A percentile compares a stretch with the other conserved stretches of the same genome.
Evolutionary conservation across 2,113 vertebrate species (phyloP).

Genomic region (Sander lucioperca): DNA sequence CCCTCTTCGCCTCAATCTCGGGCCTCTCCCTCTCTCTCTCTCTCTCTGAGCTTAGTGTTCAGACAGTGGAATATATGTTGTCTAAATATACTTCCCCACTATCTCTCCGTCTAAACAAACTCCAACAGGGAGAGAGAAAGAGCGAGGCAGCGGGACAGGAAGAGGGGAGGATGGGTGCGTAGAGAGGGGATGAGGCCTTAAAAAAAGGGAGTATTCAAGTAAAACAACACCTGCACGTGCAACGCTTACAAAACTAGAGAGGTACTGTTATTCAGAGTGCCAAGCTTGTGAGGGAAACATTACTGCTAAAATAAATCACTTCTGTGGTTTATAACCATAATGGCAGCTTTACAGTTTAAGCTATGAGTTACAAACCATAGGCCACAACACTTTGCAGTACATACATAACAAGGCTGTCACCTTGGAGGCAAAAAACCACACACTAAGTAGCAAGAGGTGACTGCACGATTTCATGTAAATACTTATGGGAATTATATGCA

Average conservation of each 20-base stretch:
- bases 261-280: slow-evolving; percentile 7
- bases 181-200: slow-evolving; percentile 56
- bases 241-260: slow-evolving; percentile 30
- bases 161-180: slow-evolving; percentile 63
- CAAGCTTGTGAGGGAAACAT: slow-evolving; percentile 12
- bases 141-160: slow-evolving; percentile 74
- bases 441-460: slow-evolving; percentile 13
- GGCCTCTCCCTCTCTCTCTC: slow-evolving; percentile 57
- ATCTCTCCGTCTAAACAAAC: slow-evolving; percentile 82
- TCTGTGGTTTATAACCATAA: slow-evolving; percentile 32
- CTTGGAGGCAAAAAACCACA: slow-evolving; percentile 2
- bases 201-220: slow-evolving; percentile 60
- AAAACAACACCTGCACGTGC: slow-evolving; percentile 75
- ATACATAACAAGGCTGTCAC: slow-evolving; percentile 45
- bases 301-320: slow-evolving; percentile 23
- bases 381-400: slow-evolving; percentile 33
- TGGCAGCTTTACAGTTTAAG: slow-evolving; percentile 56
- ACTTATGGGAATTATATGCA: slow-evolving; percentile 26
- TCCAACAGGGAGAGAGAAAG: slow-evolving; percentile 72
- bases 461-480: slow-evolving; percentile 33
- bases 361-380: slow-evolving; percentile 32
- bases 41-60: slow-evolving; percentile 80
- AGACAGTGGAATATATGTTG: slow-evolving; percentile 82
- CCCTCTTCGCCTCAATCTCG: slow-evolving; percentile 37
- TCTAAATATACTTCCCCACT: slow-evolving; percentile 81